Conservation (phyloP, 1,140 invertebrate genomes). For the Drosophila mayri region DNA sequence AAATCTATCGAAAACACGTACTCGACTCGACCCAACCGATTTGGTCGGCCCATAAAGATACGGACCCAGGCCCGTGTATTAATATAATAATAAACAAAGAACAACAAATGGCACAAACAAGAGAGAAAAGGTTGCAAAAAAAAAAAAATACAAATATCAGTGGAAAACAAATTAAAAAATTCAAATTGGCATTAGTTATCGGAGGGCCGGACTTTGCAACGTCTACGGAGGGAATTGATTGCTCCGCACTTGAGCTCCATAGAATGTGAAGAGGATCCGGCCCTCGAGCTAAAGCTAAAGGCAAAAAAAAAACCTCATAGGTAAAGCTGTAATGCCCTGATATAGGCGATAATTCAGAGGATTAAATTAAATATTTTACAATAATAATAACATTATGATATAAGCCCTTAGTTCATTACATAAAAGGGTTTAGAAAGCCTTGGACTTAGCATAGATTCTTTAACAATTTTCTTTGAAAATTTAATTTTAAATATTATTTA, state of each 20-base stretch:
- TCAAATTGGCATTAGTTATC: constrained; percentile 66
- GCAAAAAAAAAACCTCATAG: not conserved
- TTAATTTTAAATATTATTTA: not conserved
- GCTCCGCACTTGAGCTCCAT: constrained; percentile 6
- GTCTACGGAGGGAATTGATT: constrained; percentile 34
- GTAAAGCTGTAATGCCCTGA: not conserved
- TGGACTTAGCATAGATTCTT: too few relatives aligned
- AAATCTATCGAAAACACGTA: constrained; percentile 72
- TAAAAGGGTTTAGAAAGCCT: not conserved
- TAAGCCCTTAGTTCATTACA: not conserved
- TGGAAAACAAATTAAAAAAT: constrained; percentile 58
- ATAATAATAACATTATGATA: not conserved
- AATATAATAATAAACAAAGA: constrained; percentile 70
- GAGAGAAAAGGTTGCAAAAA: constrained; percentile 3
- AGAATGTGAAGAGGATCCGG: constrained; percentile 1
- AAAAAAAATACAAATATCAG: constrained; percentile 30
- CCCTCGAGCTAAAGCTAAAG: not conserved
- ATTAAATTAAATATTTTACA: not conserved
- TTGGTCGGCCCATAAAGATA: constrained; percentile 64
- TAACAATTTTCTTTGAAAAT: not conserved
- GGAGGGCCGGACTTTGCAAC: constrained; percentile 48
- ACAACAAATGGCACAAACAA: constrained; percentile 64
- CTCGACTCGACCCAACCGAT: constrained; percentile 56
- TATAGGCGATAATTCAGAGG: not conserved
- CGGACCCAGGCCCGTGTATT: constrained; percentile 30